Percentiles rank a stretch among this genome's conserved stretches.
phyloP scores from a whole-genome alignment of 2,113 vertebrate genomes.

The Pterophyllum scalare region DNA sequence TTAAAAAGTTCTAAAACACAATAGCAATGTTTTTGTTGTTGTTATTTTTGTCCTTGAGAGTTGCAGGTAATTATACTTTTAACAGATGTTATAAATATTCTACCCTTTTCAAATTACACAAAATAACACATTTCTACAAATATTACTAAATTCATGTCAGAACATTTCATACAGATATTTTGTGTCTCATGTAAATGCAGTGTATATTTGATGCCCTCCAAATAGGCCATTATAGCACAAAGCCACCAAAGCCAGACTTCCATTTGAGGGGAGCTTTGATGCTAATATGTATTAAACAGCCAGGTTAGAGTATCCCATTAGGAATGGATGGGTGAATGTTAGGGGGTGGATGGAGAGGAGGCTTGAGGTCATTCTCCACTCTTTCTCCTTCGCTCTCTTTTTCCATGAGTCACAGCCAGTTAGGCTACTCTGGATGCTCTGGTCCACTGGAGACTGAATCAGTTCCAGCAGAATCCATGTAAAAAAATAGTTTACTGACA shows the following conservation, averaged over 20 bases:
- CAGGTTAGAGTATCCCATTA: conserved; percentile 71
- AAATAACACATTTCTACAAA: not conserved
- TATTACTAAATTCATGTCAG: not conserved
- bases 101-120: not conserved
- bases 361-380: conserved; percentile 52
- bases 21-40: not conserved
- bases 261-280: conserved; percentile 68
- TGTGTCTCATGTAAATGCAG: not conserved
- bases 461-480: conserved; percentile 26
- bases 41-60: not conserved
- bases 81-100: not conserved
- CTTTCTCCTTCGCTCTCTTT: conserved; percentile 19
- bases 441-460: conserved; percentile 51
- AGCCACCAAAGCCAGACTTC: conserved; percentile 56
- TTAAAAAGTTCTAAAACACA: not conserved
- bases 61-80: not conserved
- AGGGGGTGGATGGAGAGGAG: conserved; percentile 49
- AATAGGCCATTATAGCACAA: conserved; percentile 27
- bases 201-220: conserved; percentile 5
- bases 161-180: not conserved
- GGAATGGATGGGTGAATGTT: conserved; percentile 63
- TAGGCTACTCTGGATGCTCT: conserved; percentile 46
- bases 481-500: conserved; percentile 10
- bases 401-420: conserved; percentile 57
- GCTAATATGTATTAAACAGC: conserved; percentile 72